A percentile compares a stretch with the other conserved stretches of the same genome.
These are phyloP conservation scores for Plebejus melissa DNA, from an alignment of 2,888 invertebrate genomes.

Conservation along the genomic window DNA sequence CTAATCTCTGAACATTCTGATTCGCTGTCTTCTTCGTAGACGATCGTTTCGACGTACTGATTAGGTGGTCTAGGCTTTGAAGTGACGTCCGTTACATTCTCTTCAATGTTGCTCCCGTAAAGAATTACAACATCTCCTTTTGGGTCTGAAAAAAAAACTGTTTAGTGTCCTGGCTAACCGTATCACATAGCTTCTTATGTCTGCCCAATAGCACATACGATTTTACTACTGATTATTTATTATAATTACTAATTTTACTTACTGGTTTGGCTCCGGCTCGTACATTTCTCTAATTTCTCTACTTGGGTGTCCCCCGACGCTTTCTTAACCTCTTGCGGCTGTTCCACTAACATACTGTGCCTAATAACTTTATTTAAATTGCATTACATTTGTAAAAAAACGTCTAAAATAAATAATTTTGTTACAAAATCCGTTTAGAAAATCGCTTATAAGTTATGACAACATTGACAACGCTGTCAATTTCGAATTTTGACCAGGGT, in stretches of 20 bases:
- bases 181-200: no score
- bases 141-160: neutral
- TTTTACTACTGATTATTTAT: no score
- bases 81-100: constrained; percentile 48
- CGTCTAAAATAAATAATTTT: constrained; percentile 42
- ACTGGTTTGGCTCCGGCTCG: neutral
- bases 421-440: constrained; percentile 47
- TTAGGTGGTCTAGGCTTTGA: constrained; percentile 47
- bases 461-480: constrained; percentile 55
- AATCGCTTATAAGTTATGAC: constrained; percentile 44
- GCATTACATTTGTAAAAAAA: constrained; percentile 48
- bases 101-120: constrained; percentile 61
- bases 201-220: no score
- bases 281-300: neutral
- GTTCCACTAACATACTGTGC: constrained; percentile 58
- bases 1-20: constrained; percentile 57
- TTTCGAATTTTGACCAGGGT: constrained; percentile 42
- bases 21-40: constrained; percentile 57
- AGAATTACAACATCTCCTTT: constrained; percentile 53
- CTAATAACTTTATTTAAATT: constrained; percentile 31
- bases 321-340: constrained; percentile 47
- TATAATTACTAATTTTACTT: neutral
- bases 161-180: neutral
- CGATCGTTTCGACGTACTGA: constrained; percentile 61
- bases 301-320: constrained; percentile 33